Conservation (phyloP, 1,140 invertebrate genomes). For the Trichonephila clavipes region DNA sequence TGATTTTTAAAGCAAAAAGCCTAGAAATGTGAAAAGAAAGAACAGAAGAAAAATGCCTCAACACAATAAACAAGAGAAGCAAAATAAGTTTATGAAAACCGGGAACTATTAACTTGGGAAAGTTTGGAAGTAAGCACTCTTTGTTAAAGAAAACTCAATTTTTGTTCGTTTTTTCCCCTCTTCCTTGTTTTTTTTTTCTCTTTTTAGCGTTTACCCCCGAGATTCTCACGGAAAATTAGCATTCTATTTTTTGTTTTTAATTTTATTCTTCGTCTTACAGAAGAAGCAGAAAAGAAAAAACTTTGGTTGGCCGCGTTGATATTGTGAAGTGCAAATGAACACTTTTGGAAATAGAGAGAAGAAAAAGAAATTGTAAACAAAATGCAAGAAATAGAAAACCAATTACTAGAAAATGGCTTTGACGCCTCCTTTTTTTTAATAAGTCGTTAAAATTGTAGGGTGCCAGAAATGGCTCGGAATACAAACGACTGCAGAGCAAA, state of each 20-base stretch:
- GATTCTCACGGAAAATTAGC: conserved; percentile 20
- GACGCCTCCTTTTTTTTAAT: background rate
- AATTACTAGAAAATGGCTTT: background rate
- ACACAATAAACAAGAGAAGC: background rate
- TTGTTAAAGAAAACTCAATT: conserved; percentile 45
- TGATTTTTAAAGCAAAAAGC: background rate
- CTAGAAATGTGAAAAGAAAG: background rate
- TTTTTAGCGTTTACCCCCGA: background rate
- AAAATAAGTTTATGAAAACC: background rate
- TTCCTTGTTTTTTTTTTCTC: background rate
- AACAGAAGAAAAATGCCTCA: background rate
- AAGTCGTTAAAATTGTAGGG: background rate
- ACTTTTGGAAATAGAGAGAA: background rate
- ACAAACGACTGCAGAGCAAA: no score
- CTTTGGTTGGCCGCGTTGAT: background rate
- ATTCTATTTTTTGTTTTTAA: conserved; percentile 15
- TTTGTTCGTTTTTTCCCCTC: background rate
- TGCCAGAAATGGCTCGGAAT: background rate
- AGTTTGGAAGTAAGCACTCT: background rate
- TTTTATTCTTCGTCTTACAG: background rate
- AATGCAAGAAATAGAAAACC: background rate
- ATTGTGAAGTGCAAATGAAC: background rate
- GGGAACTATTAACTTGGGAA: conserved; percentile 25
- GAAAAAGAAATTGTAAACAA: background rate
- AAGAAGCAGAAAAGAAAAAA: background rate